phyloP scores from a whole-genome alignment of 2,888 invertebrate species.

The Drosophila nigricruria region DNA sequence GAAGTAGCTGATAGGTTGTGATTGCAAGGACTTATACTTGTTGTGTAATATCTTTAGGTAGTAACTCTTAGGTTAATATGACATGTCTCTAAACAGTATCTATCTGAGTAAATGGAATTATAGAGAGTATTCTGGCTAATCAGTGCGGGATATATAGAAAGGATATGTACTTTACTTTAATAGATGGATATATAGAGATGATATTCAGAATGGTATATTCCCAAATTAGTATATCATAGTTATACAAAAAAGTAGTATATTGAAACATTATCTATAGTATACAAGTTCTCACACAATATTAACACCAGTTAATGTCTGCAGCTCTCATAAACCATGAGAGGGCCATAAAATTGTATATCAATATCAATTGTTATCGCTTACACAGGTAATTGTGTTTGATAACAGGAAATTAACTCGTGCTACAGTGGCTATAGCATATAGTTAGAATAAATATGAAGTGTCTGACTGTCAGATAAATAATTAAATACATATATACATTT shows the following conservation, averaged over 20 bases:
- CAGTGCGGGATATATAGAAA: neutral
- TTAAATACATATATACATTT: neutral
- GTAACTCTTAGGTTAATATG: too few species aligned
- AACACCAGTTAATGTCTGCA: neutral
- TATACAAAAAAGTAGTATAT: too few species aligned
- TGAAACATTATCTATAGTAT: too few species aligned
- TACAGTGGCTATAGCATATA: neutral
- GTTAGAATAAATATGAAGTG: neutral
- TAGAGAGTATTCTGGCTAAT: neutral
- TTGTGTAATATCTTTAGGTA: too few species aligned
- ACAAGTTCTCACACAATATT: neutral
- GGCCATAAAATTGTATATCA: neutral
- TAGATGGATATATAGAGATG: neutral
- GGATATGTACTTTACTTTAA: too few species aligned
- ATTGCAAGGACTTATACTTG: neutral
- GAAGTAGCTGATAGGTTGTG: neutral
- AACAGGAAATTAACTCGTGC: neutral
- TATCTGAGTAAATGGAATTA: too few species aligned
- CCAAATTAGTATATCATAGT: neutral
- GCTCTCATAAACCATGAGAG: neutral
- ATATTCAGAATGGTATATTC: neutral
- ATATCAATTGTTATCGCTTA: conserved; percentile 1
- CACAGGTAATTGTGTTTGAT: conserved; percentile 1
- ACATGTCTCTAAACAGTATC: too few species aligned
- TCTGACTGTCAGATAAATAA: neutral